Evolutionary conservation across 2,113 vertebrate genomes (phyloP).

Genomic region (Numenius arquata): DNA sequence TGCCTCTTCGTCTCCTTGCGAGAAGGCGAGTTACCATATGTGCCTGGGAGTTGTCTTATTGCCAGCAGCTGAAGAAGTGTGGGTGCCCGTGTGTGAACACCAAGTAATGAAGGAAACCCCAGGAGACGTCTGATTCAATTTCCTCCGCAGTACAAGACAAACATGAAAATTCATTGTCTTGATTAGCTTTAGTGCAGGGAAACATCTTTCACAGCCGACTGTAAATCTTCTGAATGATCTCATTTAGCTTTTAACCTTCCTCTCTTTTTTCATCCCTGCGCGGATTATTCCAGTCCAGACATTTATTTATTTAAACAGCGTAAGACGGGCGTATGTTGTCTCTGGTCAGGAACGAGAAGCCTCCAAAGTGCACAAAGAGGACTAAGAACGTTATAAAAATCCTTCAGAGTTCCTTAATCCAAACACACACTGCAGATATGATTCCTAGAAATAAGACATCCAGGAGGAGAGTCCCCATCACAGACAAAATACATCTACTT

Average conservation of each 20-base stretch:
- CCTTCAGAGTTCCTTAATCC: background rate
- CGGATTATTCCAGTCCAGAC: slow-evolving; percentile 2
- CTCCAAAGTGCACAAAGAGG: background rate
- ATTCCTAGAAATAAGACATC: background rate
- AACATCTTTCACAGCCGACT: slow-evolving; percentile 34
- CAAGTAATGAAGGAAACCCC: slow-evolving; percentile 54
- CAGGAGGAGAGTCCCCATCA: background rate
- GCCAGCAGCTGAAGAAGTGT: slow-evolving; percentile 40
- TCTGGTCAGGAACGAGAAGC: background rate
- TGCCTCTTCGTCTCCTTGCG: background rate
- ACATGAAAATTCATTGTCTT: slow-evolving; percentile 64
- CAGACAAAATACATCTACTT: background rate
- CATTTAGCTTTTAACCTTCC: slow-evolving; percentile 60
- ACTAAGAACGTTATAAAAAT: background rate
- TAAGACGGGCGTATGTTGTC: background rate
- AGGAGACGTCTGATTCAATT: slow-evolving; percentile 45
- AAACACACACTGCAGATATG: background rate
- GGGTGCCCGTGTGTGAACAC: slow-evolving; percentile 34
- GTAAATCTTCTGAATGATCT: slow-evolving; percentile 58
- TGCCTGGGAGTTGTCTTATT: background rate
- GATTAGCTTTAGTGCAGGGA: slow-evolving; percentile 48
- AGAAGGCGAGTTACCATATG: background rate
- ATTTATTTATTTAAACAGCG: slow-evolving; percentile 28
- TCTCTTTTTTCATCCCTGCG: background rate
- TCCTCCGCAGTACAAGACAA: slow-evolving; percentile 33